Conservation (phyloP, 2,888 invertebrate species). For the Ditula angustiorana region DNA sequence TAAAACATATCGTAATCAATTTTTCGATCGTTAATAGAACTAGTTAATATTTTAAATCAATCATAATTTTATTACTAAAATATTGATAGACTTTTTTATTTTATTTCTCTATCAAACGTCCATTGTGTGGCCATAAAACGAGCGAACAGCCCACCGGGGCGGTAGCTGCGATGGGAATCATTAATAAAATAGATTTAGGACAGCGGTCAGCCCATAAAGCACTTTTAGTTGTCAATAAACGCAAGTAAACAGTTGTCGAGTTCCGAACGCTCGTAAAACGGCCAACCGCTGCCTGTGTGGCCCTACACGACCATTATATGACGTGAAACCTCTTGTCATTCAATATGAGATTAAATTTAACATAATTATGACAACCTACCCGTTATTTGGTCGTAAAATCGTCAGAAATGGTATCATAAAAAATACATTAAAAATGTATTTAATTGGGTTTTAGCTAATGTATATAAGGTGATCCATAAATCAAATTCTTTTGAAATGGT, state of each 20-base stretch:
- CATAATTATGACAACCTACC: constrained; percentile 37
- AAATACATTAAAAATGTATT: constrained; percentile 28
- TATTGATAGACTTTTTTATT: constrained; percentile 45
- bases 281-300: constrained; percentile 60
- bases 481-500: constrained; percentile 20
- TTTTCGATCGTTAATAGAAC: constrained; percentile 15
- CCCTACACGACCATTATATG: constrained; percentile 50
- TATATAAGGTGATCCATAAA: constrained; percentile 15
- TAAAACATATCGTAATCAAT: constrained; percentile 8
- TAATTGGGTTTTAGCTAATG: constrained; percentile 33
- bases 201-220: constrained; percentile 60
- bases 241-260: constrained; percentile 64
- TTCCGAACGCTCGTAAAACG: constrained; percentile 58
- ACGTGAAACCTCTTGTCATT: constrained; percentile 25
- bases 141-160: constrained; percentile 45
- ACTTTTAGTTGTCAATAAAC: constrained; percentile 70
- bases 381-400: constrained; percentile 30
- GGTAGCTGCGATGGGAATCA: constrained; percentile 66
- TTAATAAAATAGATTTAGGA: constrained; percentile 69
- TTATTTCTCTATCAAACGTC: constrained; percentile 51
- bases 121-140: constrained; percentile 55
- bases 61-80: constrained; percentile 40
- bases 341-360: constrained; percentile 32
- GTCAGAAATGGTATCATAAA: constrained; percentile 17
- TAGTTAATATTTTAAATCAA: constrained; percentile 18